phyloP scores from a whole-genome alignment of 2,113 vertebrate species.

The Festucalex cinctus region DNA sequence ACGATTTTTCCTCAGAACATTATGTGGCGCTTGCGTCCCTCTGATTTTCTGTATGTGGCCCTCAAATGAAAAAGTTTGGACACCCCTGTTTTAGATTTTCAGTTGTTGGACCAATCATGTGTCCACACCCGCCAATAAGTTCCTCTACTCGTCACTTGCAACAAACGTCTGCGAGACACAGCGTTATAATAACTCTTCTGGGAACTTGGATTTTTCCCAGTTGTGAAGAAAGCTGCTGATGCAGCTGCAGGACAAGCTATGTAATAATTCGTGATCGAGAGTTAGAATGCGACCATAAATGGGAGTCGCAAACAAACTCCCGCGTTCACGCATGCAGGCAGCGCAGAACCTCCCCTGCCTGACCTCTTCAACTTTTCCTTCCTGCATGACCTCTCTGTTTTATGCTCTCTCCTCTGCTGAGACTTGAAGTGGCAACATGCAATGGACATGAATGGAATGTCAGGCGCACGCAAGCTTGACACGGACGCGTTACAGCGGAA shows the following conservation, averaged over 20 bases:
- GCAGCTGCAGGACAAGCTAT: slow-evolving; percentile 65
- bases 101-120: background rate
- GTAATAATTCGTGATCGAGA: slow-evolving; percentile 8
- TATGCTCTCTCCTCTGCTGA: slow-evolving; percentile 38
- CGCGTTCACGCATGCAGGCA: background rate
- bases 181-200: slow-evolving; percentile 58
- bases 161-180: slow-evolving; percentile 38
- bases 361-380: slow-evolving; percentile 20
- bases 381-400: slow-evolving; percentile 10
- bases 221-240: slow-evolving; percentile 42
- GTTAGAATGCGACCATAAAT: background rate
- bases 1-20: no score
- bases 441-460: slow-evolving; percentile 53
- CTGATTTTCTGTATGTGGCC: no score
- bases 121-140: slow-evolving; percentile 27
- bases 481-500: slow-evolving; percentile 25
- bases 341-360: slow-evolving; percentile 28
- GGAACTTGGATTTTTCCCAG: slow-evolving; percentile 33
- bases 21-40: no score
- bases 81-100: background rate
- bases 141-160: slow-evolving; percentile 38
- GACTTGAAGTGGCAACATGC: slow-evolving; percentile 35
- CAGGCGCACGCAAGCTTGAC: slow-evolving; percentile 50
- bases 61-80: no score
- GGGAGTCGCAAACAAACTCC: background rate